Percentiles rank a stretch among this genome's conserved stretches.
Evolutionary conservation across 2,113 vertebrate genomes (phyloP).

Genomic region (Tonatia bakeri): DNA sequence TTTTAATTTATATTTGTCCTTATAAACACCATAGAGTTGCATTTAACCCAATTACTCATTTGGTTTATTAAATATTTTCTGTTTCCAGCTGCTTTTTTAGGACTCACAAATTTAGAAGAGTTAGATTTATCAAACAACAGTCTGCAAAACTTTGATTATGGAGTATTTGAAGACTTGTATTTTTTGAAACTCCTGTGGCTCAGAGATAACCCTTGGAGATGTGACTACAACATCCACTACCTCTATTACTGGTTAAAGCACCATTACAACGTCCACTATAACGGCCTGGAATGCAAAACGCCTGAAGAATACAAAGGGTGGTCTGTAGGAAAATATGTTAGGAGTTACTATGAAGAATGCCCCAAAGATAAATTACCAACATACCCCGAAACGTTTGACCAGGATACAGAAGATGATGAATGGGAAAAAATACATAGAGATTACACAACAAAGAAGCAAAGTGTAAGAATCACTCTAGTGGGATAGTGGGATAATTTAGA

Average conservation of each 20-base stretch:
- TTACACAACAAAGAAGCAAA: constrained; percentile 76
- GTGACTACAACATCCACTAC: constrained; percentile 98
- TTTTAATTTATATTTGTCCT: neutral
- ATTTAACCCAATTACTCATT: neutral
- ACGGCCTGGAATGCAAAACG: constrained; percentile 88
- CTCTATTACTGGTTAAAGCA: constrained; percentile 97
- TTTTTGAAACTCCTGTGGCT: constrained; percentile 91
- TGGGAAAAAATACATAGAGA: constrained; percentile 78
- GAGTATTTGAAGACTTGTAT: constrained; percentile 95
- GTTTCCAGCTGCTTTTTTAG: constrained; percentile 89
- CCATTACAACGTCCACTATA: constrained; percentile 89
- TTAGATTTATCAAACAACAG: constrained; percentile 96
- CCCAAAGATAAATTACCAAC: constrained; percentile 88
- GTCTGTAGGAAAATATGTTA: constrained; percentile 92
- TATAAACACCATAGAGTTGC: neutral
- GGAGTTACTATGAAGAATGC: constrained; percentile 96
- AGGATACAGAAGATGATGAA: constrained; percentile 84
- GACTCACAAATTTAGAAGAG: constrained; percentile 91
- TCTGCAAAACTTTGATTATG: constrained; percentile 92
- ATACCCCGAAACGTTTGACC: constrained; percentile 82
- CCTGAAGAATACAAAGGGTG: constrained; percentile 93
- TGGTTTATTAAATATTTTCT: constrained; percentile 60
- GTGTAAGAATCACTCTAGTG: constrained; percentile 83
- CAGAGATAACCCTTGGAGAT: constrained; percentile 93
- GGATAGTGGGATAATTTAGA: constrained; percentile 78